Conservation (phyloP, 1,140 invertebrate genomes). For the Sarcophaga peregrina region DNA sequence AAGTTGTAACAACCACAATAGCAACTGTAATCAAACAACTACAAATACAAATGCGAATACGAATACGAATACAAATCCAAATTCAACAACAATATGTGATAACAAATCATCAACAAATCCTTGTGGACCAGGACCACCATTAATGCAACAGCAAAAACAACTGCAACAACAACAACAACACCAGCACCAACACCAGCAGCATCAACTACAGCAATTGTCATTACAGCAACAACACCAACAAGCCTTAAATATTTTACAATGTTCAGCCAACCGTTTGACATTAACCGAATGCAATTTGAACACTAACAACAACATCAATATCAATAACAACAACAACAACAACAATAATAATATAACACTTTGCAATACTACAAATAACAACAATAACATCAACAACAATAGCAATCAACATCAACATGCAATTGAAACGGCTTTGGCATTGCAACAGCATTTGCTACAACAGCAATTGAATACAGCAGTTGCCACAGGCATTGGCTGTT, state of each 20-base stretch:
- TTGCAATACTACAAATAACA: neutral
- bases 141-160: constrained; percentile 41
- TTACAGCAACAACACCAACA: constrained; percentile 48
- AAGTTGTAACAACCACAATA: constrained; percentile 60
- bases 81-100: constrained; percentile 30
- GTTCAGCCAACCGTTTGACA: constrained; percentile 38
- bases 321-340: constrained; percentile 30
- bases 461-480: constrained; percentile 23
- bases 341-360: neutral
- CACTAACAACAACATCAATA: constrained; percentile 40
- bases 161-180: constrained; percentile 44
- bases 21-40: constrained; percentile 50
- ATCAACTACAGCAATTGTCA: constrained; percentile 38
- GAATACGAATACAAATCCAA: constrained; percentile 45
- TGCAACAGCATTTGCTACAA: constrained; percentile 48
- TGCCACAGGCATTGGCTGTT: neutral
- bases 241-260: constrained; percentile 41
- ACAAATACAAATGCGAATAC: constrained; percentile 48
- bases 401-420: neutral
- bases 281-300: constrained; percentile 41
- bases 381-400: constrained; percentile 38
- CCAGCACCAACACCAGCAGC: constrained; percentile 42
- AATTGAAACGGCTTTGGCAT: constrained; percentile 28
- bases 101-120: constrained; percentile 27
- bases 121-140: constrained; percentile 43